A percentile compares a stretch with the other conserved stretches of the same genome.
These are phyloP conservation scores for Stratiomys singularior DNA, from an alignment of 2,888 invertebrate genomes.

Conservation along the genomic window DNA sequence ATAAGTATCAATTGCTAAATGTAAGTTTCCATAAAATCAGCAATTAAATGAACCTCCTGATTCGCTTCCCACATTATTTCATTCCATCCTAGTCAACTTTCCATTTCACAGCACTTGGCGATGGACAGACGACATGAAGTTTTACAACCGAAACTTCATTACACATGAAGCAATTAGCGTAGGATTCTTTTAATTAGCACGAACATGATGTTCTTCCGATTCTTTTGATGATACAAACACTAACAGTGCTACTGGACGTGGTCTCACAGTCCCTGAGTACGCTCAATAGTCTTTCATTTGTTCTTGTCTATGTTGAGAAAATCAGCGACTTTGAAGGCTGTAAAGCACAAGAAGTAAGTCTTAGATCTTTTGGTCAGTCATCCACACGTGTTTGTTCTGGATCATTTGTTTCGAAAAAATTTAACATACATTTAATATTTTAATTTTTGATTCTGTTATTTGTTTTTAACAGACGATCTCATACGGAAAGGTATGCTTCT, in stretches of 20 bases:
- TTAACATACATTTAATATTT: too few species aligned
- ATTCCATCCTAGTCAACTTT: background rate
- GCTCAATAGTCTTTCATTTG: background rate
- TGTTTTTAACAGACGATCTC: too few species aligned
- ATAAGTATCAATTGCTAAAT: background rate
- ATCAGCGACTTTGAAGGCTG: too few species aligned
- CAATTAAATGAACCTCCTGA: background rate
- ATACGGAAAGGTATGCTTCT: too few species aligned
- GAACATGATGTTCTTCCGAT: slow-evolving; percentile 31
- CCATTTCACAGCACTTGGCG: background rate
- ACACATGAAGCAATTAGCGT: slow-evolving; percentile 47
- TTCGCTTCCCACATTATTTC: slow-evolving; percentile 2
- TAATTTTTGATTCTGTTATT: too few species aligned
- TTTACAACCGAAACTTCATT: slow-evolving; percentile 33
- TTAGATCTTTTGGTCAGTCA: too few species aligned
- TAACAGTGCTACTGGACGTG: slow-evolving; percentile 17
- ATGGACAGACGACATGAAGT: slow-evolving; percentile 15
- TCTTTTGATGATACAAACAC: background rate
- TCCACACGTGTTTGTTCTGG: too few species aligned
- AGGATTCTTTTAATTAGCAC: slow-evolving; percentile 48
- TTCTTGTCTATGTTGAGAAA: too few species aligned
- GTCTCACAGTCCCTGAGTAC: slow-evolving; percentile 1
- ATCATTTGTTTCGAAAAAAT: too few species aligned
- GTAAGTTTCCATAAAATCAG: background rate
- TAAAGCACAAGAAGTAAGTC: too few species aligned